phyloP scores from a whole-genome alignment of 2,888 invertebrate species.

The Rhingia rostrata region DNA sequence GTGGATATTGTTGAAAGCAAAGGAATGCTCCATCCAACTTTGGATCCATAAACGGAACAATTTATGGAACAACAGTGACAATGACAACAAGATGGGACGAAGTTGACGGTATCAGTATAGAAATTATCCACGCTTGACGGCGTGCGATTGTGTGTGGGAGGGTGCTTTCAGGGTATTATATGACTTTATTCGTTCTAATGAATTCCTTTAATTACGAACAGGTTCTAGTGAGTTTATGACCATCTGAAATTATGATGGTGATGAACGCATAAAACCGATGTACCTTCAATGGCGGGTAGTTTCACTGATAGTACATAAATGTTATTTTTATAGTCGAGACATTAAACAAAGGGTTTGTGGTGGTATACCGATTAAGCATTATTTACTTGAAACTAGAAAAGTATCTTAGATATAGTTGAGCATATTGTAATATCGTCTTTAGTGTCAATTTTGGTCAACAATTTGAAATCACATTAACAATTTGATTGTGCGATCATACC shows the following conservation, averaged over 20 bases:
- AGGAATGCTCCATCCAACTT: slow-evolving; percentile 29
- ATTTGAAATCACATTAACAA: too few relatives aligned
- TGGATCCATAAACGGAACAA: slow-evolving; percentile 34
- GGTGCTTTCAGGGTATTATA: slow-evolving; percentile 25
- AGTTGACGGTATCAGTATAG: slow-evolving; percentile 27
- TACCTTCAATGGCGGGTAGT: not conserved
- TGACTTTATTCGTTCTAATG: slow-evolving; percentile 36
- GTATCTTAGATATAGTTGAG: too few relatives aligned
- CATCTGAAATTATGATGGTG: slow-evolving; percentile 5
- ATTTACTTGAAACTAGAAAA: too few relatives aligned
- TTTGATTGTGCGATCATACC: too few relatives aligned
- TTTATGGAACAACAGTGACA: slow-evolving; percentile 46
- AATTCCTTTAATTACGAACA: slow-evolving; percentile 46
- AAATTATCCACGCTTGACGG: slow-evolving; percentile 42
- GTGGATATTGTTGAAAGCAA: slow-evolving; percentile 52
- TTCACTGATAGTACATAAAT: not conserved
- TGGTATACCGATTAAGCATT: not conserved
- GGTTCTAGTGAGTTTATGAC: slow-evolving; percentile 24
- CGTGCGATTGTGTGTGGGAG: not conserved
- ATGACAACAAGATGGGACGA: slow-evolving; percentile 32
- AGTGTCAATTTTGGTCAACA: too few relatives aligned
- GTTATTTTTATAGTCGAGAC: slow-evolving; percentile 9
- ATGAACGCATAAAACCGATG: not conserved
- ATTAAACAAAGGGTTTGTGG: not conserved
- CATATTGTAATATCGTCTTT: too few relatives aligned